Conservation (phyloP, 2,797 vertebrate genomes). For the Phoxinus dragarum region DNA sequence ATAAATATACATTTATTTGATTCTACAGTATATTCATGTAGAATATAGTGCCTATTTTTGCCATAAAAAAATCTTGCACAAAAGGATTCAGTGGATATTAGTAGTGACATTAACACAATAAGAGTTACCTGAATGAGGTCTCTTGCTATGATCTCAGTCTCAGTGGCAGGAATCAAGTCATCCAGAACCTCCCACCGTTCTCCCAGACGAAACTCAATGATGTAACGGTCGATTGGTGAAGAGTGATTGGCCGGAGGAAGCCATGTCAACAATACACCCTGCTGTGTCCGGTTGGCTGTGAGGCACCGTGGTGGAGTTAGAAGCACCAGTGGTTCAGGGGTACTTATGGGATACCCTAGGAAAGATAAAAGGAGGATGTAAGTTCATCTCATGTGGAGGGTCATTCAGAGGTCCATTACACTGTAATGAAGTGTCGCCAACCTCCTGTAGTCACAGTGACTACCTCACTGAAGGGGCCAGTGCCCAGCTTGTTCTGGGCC, state of each 20-base stretch:
- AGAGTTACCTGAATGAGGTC: slow-evolving; percentile 91
- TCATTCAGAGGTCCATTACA: background rate
- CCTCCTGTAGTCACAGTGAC: slow-evolving; percentile 99
- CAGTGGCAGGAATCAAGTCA: slow-evolving; percentile 88
- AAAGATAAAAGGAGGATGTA: background rate
- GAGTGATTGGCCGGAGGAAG: slow-evolving; percentile 97
- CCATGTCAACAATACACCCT: slow-evolving; percentile 98
- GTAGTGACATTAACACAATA: background rate
- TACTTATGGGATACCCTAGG: slow-evolving; percentile 95
- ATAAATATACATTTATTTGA: too few relatives aligned
- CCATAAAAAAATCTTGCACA: background rate
- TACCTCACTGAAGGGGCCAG: slow-evolving; percentile 99
- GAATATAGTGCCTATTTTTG: too few relatives aligned
- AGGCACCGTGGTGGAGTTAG: slow-evolving; percentile 99
- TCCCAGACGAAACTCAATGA: slow-evolving; percentile 96
- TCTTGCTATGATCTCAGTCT: slow-evolving; percentile 93
- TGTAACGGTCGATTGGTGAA: slow-evolving; percentile 93
- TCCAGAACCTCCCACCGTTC: slow-evolving; percentile 97
- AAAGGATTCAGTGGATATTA: background rate
- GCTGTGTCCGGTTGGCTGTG: slow-evolving; percentile 99
- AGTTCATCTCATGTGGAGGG: background rate
- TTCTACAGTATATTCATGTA: too few relatives aligned
- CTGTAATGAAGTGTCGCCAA: slow-evolving; percentile 65
- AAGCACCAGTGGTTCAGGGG: slow-evolving; percentile 99
- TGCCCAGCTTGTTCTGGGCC: slow-evolving; percentile 99